phyloP scores from a whole-genome alignment of 2,888 invertebrate species.

The Epinotia ramella region DNA sequence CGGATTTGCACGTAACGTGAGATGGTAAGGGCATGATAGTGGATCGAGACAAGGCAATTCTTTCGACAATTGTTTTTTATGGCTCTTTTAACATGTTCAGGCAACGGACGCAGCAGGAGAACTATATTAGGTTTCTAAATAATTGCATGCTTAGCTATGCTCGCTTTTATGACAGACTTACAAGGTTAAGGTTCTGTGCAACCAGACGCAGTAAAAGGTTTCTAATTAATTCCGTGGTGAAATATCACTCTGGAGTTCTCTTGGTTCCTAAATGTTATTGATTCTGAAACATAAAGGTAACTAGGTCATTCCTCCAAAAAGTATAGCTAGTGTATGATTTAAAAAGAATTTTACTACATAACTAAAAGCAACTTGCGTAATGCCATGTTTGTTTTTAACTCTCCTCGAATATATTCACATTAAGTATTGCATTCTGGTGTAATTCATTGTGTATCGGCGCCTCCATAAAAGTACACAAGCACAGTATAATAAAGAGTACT shows the following conservation, averaged over 20 bases:
- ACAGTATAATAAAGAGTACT: too few species aligned
- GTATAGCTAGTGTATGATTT: not conserved
- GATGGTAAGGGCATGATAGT: constrained; percentile 23
- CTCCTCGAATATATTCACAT: not conserved
- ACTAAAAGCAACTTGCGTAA: constrained; percentile 3
- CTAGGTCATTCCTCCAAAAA: not conserved
- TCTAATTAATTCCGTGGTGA: not conserved
- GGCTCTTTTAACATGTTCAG: not conserved
- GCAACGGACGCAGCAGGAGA: not conserved
- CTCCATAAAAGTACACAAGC: constrained; percentile 13
- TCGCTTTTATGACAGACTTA: too few species aligned
- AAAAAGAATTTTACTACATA: not conserved
- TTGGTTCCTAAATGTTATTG: not conserved
- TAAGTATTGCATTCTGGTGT: not conserved
- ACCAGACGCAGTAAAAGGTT: not conserved
- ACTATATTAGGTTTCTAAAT: not conserved
- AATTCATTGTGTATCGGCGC: constrained; percentile 10
- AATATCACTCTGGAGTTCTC: not conserved
- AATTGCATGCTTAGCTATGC: not conserved
- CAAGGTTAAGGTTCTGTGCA: not conserved
- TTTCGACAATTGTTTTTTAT: constrained; percentile 14
- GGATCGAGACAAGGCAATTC: constrained; percentile 7
- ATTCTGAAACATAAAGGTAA: not conserved
- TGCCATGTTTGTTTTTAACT: not conserved
- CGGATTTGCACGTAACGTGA: constrained; percentile 31